Conservation (phyloP, 2,113 vertebrate species). For the Myotis lucifugus region DNA sequence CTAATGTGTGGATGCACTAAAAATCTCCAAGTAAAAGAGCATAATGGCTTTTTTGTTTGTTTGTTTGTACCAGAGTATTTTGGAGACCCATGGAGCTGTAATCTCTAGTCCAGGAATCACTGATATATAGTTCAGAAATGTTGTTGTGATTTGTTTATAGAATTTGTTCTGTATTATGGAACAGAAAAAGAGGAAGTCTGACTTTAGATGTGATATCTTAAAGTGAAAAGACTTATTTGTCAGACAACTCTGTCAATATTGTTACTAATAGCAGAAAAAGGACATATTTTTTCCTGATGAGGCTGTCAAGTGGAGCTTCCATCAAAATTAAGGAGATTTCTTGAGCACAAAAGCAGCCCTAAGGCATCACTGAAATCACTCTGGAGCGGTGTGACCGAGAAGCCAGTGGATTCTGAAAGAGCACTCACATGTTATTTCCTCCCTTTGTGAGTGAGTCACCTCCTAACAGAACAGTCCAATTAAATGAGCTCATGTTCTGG, state of each 20-base stretch:
- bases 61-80: neutral
- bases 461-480: neutral
- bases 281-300: neutral
- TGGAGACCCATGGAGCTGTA: neutral
- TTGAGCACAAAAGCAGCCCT: neutral
- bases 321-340: constrained; percentile 34
- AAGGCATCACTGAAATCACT: neutral
- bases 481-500: neutral
- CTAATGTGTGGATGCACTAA: neutral
- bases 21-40: neutral
- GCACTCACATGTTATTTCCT: neutral
- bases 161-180: neutral
- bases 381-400: neutral
- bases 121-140: neutral
- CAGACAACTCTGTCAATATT: neutral
- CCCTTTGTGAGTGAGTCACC: neutral
- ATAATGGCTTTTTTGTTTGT: neutral
- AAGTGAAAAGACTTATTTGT: neutral
- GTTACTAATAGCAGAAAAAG: neutral
- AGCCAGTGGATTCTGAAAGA: neutral
- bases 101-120: neutral
- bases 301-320: neutral
- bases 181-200: neutral
- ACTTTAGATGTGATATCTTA: neutral
- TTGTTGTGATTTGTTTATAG: neutral